A percentile compares a stretch with the other conserved stretches of the same genome.
These are phyloP conservation scores for Diaphora mendica DNA, from an alignment of 2,888 invertebrate species.

Conservation along the genomic window DNA sequence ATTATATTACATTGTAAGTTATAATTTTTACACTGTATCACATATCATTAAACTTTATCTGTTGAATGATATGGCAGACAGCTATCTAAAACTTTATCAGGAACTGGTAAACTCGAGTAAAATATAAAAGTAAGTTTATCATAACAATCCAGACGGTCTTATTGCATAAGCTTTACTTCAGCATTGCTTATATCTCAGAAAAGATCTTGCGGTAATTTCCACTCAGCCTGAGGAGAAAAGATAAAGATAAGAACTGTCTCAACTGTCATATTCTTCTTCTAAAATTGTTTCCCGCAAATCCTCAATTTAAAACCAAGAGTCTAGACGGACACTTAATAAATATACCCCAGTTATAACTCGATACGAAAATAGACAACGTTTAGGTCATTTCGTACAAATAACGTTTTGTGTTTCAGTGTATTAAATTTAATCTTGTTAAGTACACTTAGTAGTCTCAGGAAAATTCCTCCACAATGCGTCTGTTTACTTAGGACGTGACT, in stretches of 20 bases:
- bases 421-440: constrained; percentile 1
- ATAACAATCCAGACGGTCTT: neutral
- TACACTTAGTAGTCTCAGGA: neutral
- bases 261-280: constrained; percentile 31
- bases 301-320: constrained; percentile 26
- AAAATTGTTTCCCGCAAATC: constrained; percentile 26
- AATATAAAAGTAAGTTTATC: neutral
- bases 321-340: constrained; percentile 38
- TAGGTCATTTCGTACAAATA: constrained; percentile 1
- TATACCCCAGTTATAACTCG: constrained; percentile 29
- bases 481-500: constrained; percentile 1
- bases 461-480: neutral
- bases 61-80: too few species aligned
- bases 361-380: constrained; percentile 28
- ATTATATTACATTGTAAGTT: too few species aligned
- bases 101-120: too few species aligned
- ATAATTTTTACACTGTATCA: too few species aligned
- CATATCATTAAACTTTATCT: too few species aligned
- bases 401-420: neutral
- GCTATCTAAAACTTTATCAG: neutral
- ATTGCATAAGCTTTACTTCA: neutral
- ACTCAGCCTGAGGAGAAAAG: constrained; percentile 6
- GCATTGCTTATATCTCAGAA: neutral
- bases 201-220: constrained; percentile 26
- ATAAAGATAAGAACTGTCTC: constrained; percentile 21